Evolutionary conservation across 2,888 invertebrate species (phyloP).

Genomic region (Coleophora deauratella): DNA sequence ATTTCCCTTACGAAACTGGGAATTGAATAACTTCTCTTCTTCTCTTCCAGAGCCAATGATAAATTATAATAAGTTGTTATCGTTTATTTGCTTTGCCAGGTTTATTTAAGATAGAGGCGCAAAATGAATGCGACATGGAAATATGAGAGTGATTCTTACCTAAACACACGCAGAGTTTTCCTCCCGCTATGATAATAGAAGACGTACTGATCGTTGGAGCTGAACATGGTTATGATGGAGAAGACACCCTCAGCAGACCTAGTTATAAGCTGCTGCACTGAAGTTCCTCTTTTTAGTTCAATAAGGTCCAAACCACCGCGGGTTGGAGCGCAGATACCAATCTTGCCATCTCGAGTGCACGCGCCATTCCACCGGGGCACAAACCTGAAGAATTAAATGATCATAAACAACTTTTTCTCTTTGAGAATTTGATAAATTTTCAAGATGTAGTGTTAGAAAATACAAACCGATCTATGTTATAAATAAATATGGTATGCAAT

Average conservation of each 20-base stretch:
- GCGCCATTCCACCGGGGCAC: conserved; percentile 95
- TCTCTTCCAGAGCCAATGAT: too few species aligned
- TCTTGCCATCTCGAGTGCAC: conserved; percentile 89
- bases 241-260: conserved; percentile 98
- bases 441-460: not conserved
- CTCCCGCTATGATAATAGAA: conserved; percentile 97
- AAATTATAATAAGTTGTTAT: too few species aligned
- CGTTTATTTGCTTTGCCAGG: too few species aligned
- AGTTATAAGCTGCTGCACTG: conserved; percentile 92
- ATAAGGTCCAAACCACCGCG: conserved; percentile 95
- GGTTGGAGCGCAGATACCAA: conserved; percentile 93
- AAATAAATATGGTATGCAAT: too few species aligned
- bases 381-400: conserved; percentile 47
- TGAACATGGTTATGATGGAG: conserved; percentile 95
- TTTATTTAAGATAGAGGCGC: too few species aligned
- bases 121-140: too few species aligned
- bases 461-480: not conserved
- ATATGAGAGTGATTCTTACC: too few species aligned
- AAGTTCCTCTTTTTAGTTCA: conserved; percentile 92
- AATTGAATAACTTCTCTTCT: too few species aligned
- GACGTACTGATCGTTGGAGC: conserved; percentile 94
- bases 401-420: too few species aligned
- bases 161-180: conserved; percentile 94
- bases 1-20: too few species aligned
- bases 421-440: not conserved